phyloP scores from a whole-genome alignment of 2,888 invertebrate genomes.

The Strigamia maritima region DNA sequence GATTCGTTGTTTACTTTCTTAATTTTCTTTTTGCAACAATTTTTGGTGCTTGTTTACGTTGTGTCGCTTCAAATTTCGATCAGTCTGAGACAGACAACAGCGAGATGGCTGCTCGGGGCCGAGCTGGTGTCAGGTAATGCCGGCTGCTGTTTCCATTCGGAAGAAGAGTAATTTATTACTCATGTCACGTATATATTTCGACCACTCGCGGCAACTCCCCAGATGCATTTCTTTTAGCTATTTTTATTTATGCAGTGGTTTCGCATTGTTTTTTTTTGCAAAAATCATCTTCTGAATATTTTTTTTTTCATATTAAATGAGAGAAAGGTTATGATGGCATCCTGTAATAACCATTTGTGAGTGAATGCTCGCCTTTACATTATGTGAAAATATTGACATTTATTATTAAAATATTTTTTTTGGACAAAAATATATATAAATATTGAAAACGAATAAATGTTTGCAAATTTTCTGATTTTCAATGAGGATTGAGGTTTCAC shows the following conservation, averaged over 20 bases:
- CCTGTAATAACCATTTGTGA: no score
- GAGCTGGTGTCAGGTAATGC: neutral
- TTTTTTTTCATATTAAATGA: neutral
- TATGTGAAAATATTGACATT: no score
- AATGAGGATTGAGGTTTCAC: no score
- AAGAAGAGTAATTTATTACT: constrained; percentile 15
- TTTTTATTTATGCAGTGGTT: neutral
- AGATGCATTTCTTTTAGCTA: neutral
- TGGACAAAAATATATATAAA: no score
- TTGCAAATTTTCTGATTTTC: no score
- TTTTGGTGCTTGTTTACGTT: neutral
- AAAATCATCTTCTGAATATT: no score
- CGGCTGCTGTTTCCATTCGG: neutral
- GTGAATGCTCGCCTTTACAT: no score
- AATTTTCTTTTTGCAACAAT: neutral
- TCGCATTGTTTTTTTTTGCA: neutral
- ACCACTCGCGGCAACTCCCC: neutral
- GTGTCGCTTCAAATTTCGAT: constrained; percentile 4
- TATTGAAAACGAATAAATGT: no score
- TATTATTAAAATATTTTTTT: no score
- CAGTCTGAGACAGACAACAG: neutral
- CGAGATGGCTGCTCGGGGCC: neutral
- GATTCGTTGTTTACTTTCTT: no score
- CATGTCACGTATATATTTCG: neutral
- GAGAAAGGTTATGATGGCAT: neutral